Evolutionary conservation across 1,140 invertebrate species (phyloP).

Genomic region (Leguminivora glycinivorella): DNA sequence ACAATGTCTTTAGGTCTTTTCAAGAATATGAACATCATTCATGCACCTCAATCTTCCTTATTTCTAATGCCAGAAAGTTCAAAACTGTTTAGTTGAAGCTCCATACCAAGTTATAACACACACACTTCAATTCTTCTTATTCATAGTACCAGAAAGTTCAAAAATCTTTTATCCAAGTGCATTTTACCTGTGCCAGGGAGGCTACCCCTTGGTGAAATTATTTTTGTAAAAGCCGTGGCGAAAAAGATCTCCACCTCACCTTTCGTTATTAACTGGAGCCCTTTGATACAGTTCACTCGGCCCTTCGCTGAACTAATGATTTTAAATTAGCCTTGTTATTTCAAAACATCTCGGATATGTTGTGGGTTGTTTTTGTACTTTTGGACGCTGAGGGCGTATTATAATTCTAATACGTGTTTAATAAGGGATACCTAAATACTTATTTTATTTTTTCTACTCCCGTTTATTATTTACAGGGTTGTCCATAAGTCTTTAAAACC

Average conservation of each 20-base stretch:
- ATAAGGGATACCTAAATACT: no score
- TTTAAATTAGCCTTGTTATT: conserved; percentile 68
- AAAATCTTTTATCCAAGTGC: not conserved
- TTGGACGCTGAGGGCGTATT: conserved; percentile 18
- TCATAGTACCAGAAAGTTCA: not conserved
- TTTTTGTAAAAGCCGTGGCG: conserved; percentile 64
- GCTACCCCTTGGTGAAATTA: conserved; percentile 52
- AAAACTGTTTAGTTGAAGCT: no score
- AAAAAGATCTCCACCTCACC: conserved; percentile 66
- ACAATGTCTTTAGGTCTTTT: conserved; percentile 3
- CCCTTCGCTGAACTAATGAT: conserved; percentile 63
- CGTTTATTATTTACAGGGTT: no score
- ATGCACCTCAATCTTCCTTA: not conserved
- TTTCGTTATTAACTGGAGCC: conserved; percentile 71
- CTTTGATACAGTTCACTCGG: conserved; percentile 64
- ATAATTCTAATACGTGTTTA: conserved; percentile 32
- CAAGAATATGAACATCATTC: not conserved
- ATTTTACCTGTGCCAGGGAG: conserved; percentile 25
- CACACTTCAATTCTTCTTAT: not conserved
- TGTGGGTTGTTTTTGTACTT: conserved; percentile 35
- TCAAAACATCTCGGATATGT: conserved; percentile 47
- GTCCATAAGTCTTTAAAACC: no score
- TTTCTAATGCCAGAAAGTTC: no score
- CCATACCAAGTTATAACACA: not conserved
- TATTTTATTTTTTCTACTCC: no score